Percentiles rank a stretch among this genome's conserved stretches.
Evolutionary conservation across 1,140 invertebrate genomes (phyloP).

Genomic region (Hermatobates lingyangjiaoensis): DNA sequence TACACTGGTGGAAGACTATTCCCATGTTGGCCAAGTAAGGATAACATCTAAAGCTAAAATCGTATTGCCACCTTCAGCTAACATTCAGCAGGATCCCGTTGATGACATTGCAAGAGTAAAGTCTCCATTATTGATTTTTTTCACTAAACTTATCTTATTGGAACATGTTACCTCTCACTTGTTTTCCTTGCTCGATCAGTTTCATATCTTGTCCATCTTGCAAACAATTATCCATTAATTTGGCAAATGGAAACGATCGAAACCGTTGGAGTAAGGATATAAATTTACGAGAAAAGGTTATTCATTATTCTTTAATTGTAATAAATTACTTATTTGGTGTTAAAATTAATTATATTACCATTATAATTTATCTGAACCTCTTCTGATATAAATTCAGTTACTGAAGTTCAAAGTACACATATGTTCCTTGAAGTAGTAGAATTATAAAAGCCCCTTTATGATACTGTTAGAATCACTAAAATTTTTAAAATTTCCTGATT

Average conservation of each 20-base stretch:
- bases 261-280: background rate
- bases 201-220: background rate
- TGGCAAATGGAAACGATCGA: background rate
- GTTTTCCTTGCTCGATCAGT: background rate
- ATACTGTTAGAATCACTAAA: no score
- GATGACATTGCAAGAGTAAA: conserved; percentile 41
- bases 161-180: background rate
- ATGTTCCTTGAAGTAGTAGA: no score
- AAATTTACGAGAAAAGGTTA: background rate
- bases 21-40: conserved; percentile 58
- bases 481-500: no score
- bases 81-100: conserved; percentile 48
- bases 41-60: conserved; percentile 61
- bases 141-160: conserved; percentile 5
- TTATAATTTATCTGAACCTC: no score
- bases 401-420: no score
- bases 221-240: background rate
- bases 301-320: no score
- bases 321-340: no score
- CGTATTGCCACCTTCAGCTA: conserved; percentile 41
- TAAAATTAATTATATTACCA: no score
- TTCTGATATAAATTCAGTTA: no score
- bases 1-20: conserved; percentile 72
- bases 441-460: no score
- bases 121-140: no score